Evolutionary conservation across 2,888 invertebrate genomes (phyloP).

Genomic region (Dendrolimus houi): DNA sequence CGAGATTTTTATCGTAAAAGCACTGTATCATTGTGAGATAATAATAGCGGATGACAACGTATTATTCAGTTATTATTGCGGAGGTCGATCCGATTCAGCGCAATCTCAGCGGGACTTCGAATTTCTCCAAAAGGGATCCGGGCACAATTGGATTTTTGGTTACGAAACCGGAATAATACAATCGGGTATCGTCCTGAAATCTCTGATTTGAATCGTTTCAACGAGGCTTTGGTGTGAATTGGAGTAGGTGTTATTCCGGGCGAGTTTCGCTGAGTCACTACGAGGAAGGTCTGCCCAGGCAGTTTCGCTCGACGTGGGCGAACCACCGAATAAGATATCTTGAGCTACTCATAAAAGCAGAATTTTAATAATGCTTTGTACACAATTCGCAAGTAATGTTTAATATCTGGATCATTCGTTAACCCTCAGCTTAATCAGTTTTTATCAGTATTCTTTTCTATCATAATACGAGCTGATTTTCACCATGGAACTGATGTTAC

Average conservation of each 20-base stretch:
- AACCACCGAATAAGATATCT: background rate
- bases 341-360: background rate
- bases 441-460: no score
- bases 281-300: constrained; percentile 12
- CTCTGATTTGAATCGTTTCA: constrained; percentile 73
- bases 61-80: constrained; percentile 41
- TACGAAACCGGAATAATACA: constrained; percentile 74
- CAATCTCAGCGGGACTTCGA: constrained; percentile 70
- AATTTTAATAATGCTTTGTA: background rate
- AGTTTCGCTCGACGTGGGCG: constrained; percentile 1
- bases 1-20: constrained; percentile 70
- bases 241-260: constrained; percentile 52
- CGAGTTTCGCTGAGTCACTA: constrained; percentile 46
- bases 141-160: constrained; percentile 75
- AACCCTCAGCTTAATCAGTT: background rate
- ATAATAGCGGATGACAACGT: constrained; percentile 74
- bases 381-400: background rate
- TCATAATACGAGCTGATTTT: no score
- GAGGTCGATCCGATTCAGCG: constrained; percentile 58
- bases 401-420: background rate
- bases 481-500: no score
- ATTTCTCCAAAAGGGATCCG: constrained; percentile 64
- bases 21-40: constrained; percentile 73
- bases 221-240: constrained; percentile 63
- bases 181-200: constrained; percentile 72